Evolutionary conservation across 2,888 invertebrate genomes (phyloP).

Genomic region (Apamea sordens): DNA sequence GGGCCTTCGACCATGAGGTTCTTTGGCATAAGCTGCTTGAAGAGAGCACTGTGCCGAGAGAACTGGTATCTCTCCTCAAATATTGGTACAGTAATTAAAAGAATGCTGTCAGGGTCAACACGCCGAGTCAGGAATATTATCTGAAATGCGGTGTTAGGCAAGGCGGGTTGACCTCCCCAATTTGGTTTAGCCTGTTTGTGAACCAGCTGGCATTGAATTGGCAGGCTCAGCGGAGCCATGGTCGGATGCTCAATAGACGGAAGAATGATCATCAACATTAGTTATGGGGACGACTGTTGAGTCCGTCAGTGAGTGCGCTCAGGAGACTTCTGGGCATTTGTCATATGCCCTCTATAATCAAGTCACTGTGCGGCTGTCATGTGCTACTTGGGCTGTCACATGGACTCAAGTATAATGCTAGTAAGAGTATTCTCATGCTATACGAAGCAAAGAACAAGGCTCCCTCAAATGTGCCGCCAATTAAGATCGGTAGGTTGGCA

Average conservation of each 20-base stretch:
- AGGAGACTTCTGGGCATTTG: not conserved
- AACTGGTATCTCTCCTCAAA: not conserved
- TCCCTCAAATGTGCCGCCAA: not conserved
- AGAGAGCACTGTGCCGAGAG: no score
- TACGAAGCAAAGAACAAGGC: not conserved
- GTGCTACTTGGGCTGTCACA: no score
- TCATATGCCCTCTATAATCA: no score
- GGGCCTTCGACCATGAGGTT: conserved; percentile 6
- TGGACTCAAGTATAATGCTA: not conserved
- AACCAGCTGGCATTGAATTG: not conserved
- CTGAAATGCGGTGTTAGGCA: not conserved
- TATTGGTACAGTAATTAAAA: not conserved
- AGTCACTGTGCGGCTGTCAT: no score
- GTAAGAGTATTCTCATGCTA: not conserved
- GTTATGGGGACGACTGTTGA: not conserved
- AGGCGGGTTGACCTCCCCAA: not conserved
- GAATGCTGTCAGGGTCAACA: no score
- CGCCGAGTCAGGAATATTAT: no score
- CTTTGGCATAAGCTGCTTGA: no score
- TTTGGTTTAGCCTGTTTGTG: not conserved
- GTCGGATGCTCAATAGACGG: not conserved
- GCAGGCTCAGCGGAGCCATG: not conserved
- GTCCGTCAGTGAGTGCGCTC: not conserved
- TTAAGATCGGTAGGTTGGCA: not conserved
- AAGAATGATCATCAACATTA: not conserved